Conservation (phyloP, 2,113 vertebrate genomes). For the Atlantisia rogersi region DNA sequence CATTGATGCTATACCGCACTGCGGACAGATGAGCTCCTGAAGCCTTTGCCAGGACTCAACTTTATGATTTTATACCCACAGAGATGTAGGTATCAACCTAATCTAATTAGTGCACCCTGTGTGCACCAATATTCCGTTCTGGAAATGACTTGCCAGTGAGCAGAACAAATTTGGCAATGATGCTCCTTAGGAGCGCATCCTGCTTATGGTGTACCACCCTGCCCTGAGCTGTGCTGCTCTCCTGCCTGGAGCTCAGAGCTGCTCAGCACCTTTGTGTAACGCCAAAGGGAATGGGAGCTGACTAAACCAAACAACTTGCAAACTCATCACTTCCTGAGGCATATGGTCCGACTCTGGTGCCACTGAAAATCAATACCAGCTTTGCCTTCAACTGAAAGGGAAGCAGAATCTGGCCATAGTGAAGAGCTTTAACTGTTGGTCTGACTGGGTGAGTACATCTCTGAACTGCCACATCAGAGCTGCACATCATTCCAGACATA, state of each 20-base stretch:
- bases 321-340: not conserved
- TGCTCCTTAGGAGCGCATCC: fast-evolving
- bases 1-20: fast-evolving
- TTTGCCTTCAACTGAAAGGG: not conserved
- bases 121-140: no score
- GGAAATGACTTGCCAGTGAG: fast-evolving
- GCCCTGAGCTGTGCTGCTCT: fast-evolving
- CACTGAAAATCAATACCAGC: not conserved
- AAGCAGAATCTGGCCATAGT: not conserved
- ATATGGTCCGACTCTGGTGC: not conserved
- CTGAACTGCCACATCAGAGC: not conserved
- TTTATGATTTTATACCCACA: fast-evolving
- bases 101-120: not conserved
- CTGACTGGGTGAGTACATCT: not conserved
- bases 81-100: not conserved
- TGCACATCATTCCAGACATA: not conserved
- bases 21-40: not conserved
- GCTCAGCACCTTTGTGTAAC: not conserved
- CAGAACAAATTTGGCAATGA: not conserved
- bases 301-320: not conserved
- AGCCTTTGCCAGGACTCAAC: not conserved
- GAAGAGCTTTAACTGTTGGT: not conserved
- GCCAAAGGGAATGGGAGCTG: not conserved
- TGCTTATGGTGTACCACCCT: fast-evolving
- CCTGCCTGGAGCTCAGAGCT: not conserved